Evolutionary conservation across 2,797 vertebrate genomes (phyloP), one percentile per base, ranked within the genome.

Genomic region (Acridotheres tristis): DNA sequence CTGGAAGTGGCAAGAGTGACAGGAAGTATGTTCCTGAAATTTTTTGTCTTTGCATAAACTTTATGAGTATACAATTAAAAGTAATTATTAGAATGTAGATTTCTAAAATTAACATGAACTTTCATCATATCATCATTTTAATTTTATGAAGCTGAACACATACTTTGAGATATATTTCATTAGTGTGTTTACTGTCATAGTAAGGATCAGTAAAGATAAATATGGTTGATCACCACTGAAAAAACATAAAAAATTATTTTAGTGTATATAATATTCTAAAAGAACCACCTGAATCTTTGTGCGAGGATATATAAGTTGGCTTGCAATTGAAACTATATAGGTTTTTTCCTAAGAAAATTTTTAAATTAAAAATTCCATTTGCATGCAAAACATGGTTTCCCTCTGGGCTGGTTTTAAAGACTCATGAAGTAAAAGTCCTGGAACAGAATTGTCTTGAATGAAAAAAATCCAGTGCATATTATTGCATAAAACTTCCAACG

Each of bases 401-500:
- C 89, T 96, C 68, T 38, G 74, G 80, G 34, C 58, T 96, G 83
- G 48, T 89, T 94, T 97, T 97, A 96, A 97, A 97, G 93, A 95
- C 72, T 87, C 59, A 88, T 76, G 95, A 97, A 96, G 91, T 96
- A 96, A 96, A 97, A 96, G 89, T 93, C 50, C 73, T 81, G 43
- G 58, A 90, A 79, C 85, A 96, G 89, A 94, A 95, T 91, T 94
- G 93, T 90, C 88, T 86, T 96, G 88, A 96, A 87, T 77, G 2
- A 85, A 91, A 94, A 65, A 80, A 91, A 93, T 65, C 12, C 12
- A 40, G 67, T 13, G 3, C 79, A 53, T 96, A 97, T 91, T 96
- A 97, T 95, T 97, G 93, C 94, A 96, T 92, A 96, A 40, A 98
- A 97, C 79, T 97, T 97, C 95, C 88, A 88, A 94, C 97, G 89